Evolutionary conservation across 2,797 vertebrate genomes (phyloP).

Genomic region (Enteromius fasciolatus): DNA sequence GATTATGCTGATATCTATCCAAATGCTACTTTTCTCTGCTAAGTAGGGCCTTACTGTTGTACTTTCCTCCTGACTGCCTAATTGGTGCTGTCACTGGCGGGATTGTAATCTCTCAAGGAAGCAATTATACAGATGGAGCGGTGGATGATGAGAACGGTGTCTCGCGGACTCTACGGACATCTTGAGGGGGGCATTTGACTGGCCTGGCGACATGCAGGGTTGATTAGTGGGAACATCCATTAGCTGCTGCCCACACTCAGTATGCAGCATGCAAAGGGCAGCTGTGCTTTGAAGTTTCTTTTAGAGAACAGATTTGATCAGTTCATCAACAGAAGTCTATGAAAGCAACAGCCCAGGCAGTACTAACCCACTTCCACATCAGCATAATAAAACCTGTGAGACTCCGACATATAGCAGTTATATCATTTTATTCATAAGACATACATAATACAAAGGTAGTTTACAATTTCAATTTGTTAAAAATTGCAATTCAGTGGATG

Average conservation of each 20-base stretch:
- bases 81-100: slow-evolving; percentile 63
- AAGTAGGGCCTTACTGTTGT: slow-evolving; percentile 53
- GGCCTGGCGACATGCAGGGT: slow-evolving; percentile 47
- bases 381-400: neutral
- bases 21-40: slow-evolving; percentile 51
- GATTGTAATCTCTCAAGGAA: slow-evolving; percentile 71
- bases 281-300: slow-evolving; percentile 38
- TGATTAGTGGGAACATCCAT: slow-evolving; percentile 57
- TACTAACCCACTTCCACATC: slow-evolving; percentile 3
- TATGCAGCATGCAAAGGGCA: slow-evolving; percentile 38
- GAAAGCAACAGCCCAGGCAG: neutral
- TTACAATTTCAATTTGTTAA: neutral
- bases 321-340: slow-evolving; percentile 31
- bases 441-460: neutral
- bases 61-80: slow-evolving; percentile 60
- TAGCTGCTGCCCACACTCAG: slow-evolving; percentile 52
- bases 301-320: slow-evolving; percentile 30
- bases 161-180: slow-evolving; percentile 54
- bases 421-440: neutral
- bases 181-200: slow-evolving; percentile 46
- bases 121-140: slow-evolving; percentile 70
- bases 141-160: slow-evolving; percentile 59
- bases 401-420: neutral
- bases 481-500: neutral
- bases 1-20: slow-evolving; percentile 48